Conservation (phyloP, 2,113 vertebrate genomes). For the Prolemur simus region DNA sequence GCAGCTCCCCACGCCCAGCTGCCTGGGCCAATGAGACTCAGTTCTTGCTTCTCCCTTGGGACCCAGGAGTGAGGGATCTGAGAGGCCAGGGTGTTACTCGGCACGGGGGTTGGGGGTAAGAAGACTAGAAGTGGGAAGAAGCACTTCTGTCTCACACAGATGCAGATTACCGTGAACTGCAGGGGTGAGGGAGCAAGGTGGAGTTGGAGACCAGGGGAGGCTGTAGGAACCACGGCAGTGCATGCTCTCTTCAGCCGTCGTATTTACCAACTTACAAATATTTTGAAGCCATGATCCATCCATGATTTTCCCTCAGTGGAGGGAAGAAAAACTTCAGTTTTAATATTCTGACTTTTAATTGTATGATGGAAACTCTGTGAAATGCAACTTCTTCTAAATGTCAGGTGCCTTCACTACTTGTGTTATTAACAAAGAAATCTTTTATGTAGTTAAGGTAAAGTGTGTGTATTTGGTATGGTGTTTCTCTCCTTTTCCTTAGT, state of each 20-base stretch:
- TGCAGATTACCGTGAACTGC: not conserved
- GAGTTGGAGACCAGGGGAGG: not conserved
- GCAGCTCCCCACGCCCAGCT: fast-evolving
- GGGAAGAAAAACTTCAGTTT: not conserved
- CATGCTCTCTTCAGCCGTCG: fast-evolving
- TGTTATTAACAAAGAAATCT: not conserved
- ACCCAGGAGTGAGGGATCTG: not conserved
- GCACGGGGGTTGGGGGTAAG: fast-evolving
- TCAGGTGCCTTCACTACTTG: not conserved
- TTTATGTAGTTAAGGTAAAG: not conserved
- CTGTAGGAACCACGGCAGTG: fast-evolving
- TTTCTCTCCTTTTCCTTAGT: not conserved
- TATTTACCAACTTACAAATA: not conserved
- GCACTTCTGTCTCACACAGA: not conserved
- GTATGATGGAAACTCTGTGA: not conserved
- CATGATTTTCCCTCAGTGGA: not conserved
- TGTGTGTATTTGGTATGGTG: fast-evolving
- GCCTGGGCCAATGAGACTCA: too few species aligned
- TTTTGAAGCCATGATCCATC: not conserved
- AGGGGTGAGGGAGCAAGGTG: not conserved
- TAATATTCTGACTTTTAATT: not conserved
- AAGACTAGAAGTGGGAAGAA: not conserved
- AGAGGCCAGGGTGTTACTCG: not conserved
- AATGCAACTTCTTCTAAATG: not conserved
- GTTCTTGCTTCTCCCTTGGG: not conserved